A percentile compares a stretch with the other conserved stretches of the same genome.
Evolutionary conservation across 2,888 invertebrate genomes (phyloP).

Genomic region (Tetramorium bicarinatum): DNA sequence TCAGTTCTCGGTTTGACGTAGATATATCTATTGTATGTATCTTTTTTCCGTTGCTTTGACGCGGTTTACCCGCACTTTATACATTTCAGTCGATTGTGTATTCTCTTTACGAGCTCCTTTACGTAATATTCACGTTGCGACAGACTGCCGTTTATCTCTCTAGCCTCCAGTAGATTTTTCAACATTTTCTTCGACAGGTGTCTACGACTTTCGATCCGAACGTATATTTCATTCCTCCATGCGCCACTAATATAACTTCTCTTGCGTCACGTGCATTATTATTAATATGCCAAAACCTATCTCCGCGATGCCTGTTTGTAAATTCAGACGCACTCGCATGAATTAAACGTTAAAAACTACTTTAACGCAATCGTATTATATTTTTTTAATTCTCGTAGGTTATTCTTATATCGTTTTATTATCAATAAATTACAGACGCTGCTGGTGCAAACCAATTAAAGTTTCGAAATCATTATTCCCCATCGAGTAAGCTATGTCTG

Average conservation of each 20-base stretch:
- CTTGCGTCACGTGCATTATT: slow-evolving; percentile 20
- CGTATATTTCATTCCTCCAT: slow-evolving; percentile 3
- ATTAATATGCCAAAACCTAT: slow-evolving; percentile 3
- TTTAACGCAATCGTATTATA: neutral
- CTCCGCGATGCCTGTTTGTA: neutral
- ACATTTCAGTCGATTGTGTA: slow-evolving; percentile 17
- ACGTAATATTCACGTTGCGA: slow-evolving; percentile 11
- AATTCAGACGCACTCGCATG: neutral
- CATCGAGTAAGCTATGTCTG: neutral
- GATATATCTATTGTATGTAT: neutral
- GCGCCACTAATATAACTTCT: slow-evolving; percentile 9
- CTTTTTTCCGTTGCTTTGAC: neutral
- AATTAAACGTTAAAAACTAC: neutral
- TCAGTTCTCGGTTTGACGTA: neutral
- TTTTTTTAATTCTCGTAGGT: neutral
- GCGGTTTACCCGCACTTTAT: neutral
- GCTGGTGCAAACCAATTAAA: slow-evolving; percentile 9
- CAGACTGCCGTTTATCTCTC: slow-evolving; percentile 11
- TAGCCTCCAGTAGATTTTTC: slow-evolving; percentile 9
- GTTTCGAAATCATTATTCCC: neutral
- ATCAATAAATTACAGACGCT: slow-evolving; percentile 18
- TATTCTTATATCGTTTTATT: slow-evolving; percentile 6
- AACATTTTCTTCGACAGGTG: slow-evolving; percentile 30
- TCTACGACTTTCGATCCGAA: neutral
- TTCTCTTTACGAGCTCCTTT: slow-evolving; percentile 22